phyloP scores from a whole-genome alignment of 2,113 vertebrate species.

The Myodes glareolus region DNA sequence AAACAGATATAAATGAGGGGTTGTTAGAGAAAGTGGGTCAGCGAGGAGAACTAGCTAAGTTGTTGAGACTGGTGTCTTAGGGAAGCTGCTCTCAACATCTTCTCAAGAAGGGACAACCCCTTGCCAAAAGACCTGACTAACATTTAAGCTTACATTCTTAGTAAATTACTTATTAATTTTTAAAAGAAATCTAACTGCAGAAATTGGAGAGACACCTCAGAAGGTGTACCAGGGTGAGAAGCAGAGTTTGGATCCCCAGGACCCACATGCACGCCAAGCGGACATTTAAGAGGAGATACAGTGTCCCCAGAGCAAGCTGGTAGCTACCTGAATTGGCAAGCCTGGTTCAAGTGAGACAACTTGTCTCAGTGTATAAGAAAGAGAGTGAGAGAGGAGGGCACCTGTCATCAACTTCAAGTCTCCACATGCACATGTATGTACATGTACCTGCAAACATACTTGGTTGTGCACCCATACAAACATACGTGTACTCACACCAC shows the following conservation, averaged over 20 bases:
- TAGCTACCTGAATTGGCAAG: background rate
- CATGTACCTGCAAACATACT: background rate
- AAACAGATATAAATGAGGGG: background rate
- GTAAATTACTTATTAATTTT: background rate
- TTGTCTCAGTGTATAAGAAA: background rate
- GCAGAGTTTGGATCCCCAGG: background rate
- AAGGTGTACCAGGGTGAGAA: background rate
- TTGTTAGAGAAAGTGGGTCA: background rate
- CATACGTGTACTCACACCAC: background rate
- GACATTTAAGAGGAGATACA: background rate
- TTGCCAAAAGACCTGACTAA: background rate
- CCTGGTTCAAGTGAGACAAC: background rate
- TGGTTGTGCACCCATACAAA: too few species aligned
- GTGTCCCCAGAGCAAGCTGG: background rate
- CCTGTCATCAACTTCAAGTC: background rate
- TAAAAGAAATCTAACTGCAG: background rate
- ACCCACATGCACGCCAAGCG: background rate
- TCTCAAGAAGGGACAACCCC: background rate
- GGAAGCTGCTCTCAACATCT: background rate
- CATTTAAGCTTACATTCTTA: background rate
- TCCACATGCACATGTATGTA: background rate
- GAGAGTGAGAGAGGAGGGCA: background rate
- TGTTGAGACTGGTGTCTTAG: background rate
- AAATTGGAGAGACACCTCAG: background rate
- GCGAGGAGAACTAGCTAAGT: too few species aligned